These are phyloP conservation scores for Maniola jurtina DNA, from an alignment of 1,140 invertebrate genomes.

Conservation along the genomic window DNA sequence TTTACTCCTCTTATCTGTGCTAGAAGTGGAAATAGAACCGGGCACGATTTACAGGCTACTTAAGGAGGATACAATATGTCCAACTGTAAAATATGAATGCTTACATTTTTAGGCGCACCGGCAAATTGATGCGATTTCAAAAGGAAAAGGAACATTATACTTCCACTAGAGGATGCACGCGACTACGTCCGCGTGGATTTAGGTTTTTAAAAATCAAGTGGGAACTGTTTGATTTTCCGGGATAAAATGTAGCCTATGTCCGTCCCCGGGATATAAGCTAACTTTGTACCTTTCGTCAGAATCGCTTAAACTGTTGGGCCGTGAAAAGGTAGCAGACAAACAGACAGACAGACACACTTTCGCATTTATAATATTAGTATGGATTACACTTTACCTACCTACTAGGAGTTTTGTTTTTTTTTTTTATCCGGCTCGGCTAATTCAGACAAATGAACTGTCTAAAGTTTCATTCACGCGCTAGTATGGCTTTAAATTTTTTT, in stretches of 20 bases:
- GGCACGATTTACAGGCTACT: constrained; percentile 19
- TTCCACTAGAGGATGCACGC: too few species aligned
- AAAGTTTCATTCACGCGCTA: constrained; percentile 17
- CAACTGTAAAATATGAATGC: constrained; percentile 10
- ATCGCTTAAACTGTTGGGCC: too few species aligned
- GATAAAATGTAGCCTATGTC: too few species aligned
- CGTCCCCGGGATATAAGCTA: too few species aligned
- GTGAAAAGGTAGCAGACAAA: too few species aligned
- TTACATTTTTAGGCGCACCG: constrained; percentile 8
- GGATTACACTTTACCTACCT: too few species aligned
- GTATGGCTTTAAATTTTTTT: constrained; percentile 17
- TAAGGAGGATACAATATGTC: constrained; percentile 17
- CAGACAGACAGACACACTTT: too few species aligned
- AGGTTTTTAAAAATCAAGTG: too few species aligned
- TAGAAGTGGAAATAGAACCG: constrained; percentile 6
- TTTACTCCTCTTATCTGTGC: background rate
- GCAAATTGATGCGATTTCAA: background rate
- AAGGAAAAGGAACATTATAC: background rate
- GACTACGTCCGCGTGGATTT: too few species aligned
- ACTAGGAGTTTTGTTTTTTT: constrained; percentile 12
- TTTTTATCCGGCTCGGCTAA: constrained; percentile 10
- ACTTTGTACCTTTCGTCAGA: too few species aligned
- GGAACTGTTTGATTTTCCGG: too few species aligned
- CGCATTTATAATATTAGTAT: too few species aligned
- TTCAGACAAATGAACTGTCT: constrained; percentile 27